Percentiles rank a stretch among this genome's conserved stretches.
Conservation (phyloP, 92 coral and sea anemone species). For the Zoanthus gigantus region DNA sequence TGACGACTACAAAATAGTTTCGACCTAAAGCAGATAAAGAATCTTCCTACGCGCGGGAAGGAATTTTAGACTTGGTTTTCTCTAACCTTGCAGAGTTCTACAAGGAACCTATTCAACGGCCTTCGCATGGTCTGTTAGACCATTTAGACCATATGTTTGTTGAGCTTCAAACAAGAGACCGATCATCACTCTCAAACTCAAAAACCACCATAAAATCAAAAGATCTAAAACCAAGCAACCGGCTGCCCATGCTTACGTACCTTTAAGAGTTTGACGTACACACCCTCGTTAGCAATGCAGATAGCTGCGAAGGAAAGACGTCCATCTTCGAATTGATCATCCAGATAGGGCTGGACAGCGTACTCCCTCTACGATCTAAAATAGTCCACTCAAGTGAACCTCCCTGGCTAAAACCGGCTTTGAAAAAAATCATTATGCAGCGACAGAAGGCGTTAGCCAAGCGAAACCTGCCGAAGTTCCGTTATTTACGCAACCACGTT, state of each 20-base stretch:
- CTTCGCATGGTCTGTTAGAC: slow-evolving; percentile 66
- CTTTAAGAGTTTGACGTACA: slow-evolving; percentile 29
- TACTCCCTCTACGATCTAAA: neutral
- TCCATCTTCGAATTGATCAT: neutral
- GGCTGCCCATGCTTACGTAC: neutral
- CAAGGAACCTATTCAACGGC: slow-evolving; percentile 66
- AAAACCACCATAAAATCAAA: neutral
- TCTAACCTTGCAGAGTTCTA: slow-evolving; percentile 68
- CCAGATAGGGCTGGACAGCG: neutral
- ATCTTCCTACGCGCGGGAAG: slow-evolving; percentile 59
- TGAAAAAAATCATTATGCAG: neutral
- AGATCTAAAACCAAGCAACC: slow-evolving; percentile 23
- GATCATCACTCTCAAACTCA: slow-evolving; percentile 46
- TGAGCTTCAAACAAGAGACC: slow-evolving; percentile 53
- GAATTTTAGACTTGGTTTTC: slow-evolving; percentile 47
- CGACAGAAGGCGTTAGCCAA: neutral
- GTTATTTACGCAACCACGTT: neutral
- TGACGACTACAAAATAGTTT: slow-evolving; percentile 57
- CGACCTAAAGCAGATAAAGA: slow-evolving; percentile 68
- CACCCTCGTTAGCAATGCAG: neutral
- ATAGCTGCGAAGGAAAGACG: neutral
- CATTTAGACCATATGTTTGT: slow-evolving; percentile 60
- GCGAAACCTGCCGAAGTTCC: neutral
- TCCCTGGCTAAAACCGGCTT: slow-evolving; percentile 1
- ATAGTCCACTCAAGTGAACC: neutral